These are phyloP conservation scores for Himalopsyche kuldschensis DNA, from an alignment of 2,888 invertebrate genomes.

Conservation along the genomic window DNA sequence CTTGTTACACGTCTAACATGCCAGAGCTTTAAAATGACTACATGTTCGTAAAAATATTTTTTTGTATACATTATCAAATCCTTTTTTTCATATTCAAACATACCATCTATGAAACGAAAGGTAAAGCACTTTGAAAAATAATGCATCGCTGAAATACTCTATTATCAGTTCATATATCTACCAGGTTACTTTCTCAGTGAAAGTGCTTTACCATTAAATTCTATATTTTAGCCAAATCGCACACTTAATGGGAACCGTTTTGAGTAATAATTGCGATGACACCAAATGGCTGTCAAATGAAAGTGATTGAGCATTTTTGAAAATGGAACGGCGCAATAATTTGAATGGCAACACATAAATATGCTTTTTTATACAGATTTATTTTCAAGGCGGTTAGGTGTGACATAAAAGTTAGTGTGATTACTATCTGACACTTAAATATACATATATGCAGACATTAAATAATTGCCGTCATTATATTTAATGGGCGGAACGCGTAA, in stretches of 20 bases:
- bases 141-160: too few relatives aligned
- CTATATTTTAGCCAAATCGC: too few relatives aligned
- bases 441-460: constrained; percentile 14
- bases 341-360: not conserved
- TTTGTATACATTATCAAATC: too few relatives aligned
- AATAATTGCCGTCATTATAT: constrained; percentile 37
- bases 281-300: not conserved
- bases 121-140: too few relatives aligned
- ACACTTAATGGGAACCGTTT: too few relatives aligned
- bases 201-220: too few relatives aligned
- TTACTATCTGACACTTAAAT: constrained; percentile 1
- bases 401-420: constrained; percentile 11
- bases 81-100: not conserved
- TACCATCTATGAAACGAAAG: too few relatives aligned
- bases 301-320: not conserved
- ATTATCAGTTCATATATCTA: too few relatives aligned
- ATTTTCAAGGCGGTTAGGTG: not conserved
- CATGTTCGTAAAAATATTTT: too few relatives aligned
- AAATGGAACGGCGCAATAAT: not conserved
- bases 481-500: constrained; percentile 18
- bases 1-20: too few relatives aligned
- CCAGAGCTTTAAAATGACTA: too few relatives aligned
- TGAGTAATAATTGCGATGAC: not conserved
- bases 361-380: not conserved
- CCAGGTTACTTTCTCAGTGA: too few relatives aligned